These are phyloP conservation scores for Argopecten irradians DNA, from an alignment of 1,140 invertebrate genomes.

Conservation along the genomic window DNA sequence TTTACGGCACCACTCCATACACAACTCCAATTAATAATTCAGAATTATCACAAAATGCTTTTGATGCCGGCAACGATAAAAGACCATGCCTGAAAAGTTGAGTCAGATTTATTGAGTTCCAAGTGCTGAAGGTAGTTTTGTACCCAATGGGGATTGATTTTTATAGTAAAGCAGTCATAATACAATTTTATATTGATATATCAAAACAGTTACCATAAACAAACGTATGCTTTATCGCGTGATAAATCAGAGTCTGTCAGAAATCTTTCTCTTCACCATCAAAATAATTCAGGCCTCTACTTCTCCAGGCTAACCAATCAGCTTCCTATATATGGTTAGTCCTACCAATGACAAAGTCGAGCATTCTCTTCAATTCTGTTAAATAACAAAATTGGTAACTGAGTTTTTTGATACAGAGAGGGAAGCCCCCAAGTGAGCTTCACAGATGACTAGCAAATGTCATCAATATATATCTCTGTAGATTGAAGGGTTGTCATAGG, in stretches of 20 bases:
- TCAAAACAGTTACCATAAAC: not conserved
- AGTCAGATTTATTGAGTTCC: constrained; percentile 3
- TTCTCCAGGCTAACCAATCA: not conserved
- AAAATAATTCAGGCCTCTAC: not conserved
- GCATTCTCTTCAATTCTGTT: not conserved
- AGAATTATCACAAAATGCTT: not conserved
- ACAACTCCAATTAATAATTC: constrained; percentile 23
- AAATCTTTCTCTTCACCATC: not conserved
- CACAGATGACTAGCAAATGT: not conserved
- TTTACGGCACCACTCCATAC: not conserved
- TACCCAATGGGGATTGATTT: constrained; percentile 3
- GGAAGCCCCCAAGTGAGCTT: not conserved
- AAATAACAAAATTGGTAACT: not conserved
- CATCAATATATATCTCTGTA: not conserved
- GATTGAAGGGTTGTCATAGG: not conserved
- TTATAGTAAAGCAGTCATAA: not conserved
- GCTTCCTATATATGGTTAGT: not conserved
- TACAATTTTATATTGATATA: constrained; percentile 23
- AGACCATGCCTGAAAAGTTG: not conserved
- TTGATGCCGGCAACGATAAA: not conserved
- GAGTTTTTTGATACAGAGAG: not conserved
- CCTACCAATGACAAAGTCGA: not conserved
- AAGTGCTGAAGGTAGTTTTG: not conserved
- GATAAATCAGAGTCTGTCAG: not conserved
- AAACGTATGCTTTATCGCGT: not conserved